A percentile compares a stretch with the other conserved stretches of the same genome.
Evolutionary conservation across 2,797 vertebrate species (phyloP).

Genomic region (Lophotriccus pileatus): DNA sequence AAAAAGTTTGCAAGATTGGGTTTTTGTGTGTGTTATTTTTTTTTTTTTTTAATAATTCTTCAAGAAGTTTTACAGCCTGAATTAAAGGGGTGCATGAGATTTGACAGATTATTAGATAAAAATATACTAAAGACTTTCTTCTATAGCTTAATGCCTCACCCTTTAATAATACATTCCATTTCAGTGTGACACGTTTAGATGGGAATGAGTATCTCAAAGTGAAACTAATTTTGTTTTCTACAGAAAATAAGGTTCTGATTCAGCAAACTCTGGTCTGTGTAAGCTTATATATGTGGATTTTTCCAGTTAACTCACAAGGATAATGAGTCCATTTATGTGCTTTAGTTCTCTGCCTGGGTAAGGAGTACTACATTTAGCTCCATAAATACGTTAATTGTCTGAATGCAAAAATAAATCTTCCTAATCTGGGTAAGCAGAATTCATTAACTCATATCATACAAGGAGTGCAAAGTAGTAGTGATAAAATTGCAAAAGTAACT

Average conservation of each 20-base stretch:
- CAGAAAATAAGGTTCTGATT: constrained; percentile 12
- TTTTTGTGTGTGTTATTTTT: neutral
- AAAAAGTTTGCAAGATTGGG: constrained; percentile 29
- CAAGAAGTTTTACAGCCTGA: neutral
- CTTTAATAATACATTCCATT: neutral
- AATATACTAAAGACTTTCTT: neutral
- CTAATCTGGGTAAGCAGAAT: constrained; percentile 10
- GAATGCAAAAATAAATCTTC: neutral
- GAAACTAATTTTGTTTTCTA: constrained; percentile 38
- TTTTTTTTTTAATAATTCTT: neutral
- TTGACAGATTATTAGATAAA: neutral
- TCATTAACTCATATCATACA: constrained; percentile 10
- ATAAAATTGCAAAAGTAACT: constrained; percentile 24
- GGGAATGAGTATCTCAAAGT: neutral
- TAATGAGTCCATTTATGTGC: neutral
- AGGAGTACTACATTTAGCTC: neutral
- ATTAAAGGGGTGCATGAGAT: neutral
- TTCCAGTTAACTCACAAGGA: constrained; percentile 2
- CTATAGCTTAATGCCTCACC: neutral
- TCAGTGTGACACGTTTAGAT: neutral
- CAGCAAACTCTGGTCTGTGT: neutral
- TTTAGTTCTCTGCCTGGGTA: neutral
- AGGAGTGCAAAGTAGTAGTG: neutral
- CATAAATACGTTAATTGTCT: constrained; percentile 14
- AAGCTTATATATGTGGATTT: neutral